phyloP scores from a whole-genome alignment of 1,140 invertebrate species.

The Drosophila sp. region DNA sequence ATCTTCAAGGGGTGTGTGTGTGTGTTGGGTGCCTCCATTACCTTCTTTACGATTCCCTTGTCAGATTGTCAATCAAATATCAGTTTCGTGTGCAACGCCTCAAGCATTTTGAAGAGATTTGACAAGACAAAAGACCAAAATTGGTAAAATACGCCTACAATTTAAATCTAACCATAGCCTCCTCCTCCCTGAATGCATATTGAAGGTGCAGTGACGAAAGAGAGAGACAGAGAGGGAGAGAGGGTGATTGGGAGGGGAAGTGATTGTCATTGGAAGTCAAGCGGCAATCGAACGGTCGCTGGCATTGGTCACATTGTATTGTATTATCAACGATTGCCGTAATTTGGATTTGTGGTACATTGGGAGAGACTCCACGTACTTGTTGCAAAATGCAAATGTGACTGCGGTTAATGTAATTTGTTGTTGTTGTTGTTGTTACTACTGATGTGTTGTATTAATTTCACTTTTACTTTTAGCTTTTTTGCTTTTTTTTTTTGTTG shows the following conservation, averaged over 20 bases:
- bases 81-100: conserved; percentile 25
- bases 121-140: conserved; percentile 42
- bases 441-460: conserved; percentile 62
- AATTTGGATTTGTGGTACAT: conserved; percentile 30
- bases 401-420: conserved; percentile 63
- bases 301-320: conserved; percentile 29
- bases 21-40: conserved; percentile 18
- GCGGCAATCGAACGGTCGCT: conserved; percentile 45
- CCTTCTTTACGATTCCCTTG: conserved; percentile 26
- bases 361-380: background rate
- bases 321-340: conserved; percentile 56
- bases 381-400: conserved; percentile 69
- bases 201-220: conserved; percentile 22
- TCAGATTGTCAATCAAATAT: conserved; percentile 64
- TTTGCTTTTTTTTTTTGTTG: conserved; percentile 7
- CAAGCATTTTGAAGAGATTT: conserved; percentile 44
- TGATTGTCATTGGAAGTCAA: conserved; percentile 45
- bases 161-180: background rate
- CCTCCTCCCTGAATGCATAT: conserved; percentile 32
- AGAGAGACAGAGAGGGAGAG: background rate
- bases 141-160: conserved; percentile 45
- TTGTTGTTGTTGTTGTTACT: conserved; percentile 27
- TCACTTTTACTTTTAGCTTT: conserved; percentile 72
- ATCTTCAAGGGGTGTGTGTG: background rate
- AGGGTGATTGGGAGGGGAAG: background rate